Percentiles rank a stretch among this genome's conserved stretches.
phyloP scores from a whole-genome alignment of 2,888 invertebrate genomes.

The Luperina nickerlii region DNA sequence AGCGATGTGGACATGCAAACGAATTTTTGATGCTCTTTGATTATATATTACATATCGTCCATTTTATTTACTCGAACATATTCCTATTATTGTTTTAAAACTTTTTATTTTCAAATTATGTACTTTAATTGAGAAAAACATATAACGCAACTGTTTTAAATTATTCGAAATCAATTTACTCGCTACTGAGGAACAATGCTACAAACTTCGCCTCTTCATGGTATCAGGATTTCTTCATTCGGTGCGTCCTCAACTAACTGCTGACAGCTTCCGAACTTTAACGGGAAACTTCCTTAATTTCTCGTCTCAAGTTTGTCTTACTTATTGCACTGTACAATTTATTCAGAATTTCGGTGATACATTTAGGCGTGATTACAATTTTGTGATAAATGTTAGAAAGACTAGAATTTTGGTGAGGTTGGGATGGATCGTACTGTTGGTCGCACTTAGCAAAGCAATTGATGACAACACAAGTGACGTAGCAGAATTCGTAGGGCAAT shows the following conservation, averaged over 20 bases:
- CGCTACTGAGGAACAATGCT: conserved; percentile 34
- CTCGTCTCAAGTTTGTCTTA: conserved; percentile 50
- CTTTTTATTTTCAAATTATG: no score
- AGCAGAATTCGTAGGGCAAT: neutral
- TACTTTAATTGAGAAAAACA: neutral
- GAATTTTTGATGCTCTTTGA: no score
- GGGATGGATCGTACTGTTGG: conserved; percentile 5
- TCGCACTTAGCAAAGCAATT: conserved; percentile 10
- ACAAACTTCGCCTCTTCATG: conserved; percentile 47
- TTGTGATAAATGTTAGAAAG: neutral
- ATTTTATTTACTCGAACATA: no score
- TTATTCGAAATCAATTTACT: conserved; percentile 34
- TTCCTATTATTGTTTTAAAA: no score
- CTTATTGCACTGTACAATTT: conserved; percentile 30
- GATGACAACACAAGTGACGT: conserved; percentile 17
- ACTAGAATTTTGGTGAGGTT: neutral
- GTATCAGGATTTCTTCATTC: conserved; percentile 62
- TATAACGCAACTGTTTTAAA: conserved; percentile 5
- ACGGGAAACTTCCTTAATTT: conserved; percentile 55
- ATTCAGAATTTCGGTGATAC: conserved; percentile 12
- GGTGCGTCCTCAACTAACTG: conserved; percentile 54
- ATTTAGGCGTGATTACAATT: conserved; percentile 21
- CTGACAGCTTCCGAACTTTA: conserved; percentile 57
- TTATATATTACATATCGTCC: no score
- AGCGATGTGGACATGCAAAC: no score